Conservation (phyloP, 2,113 vertebrate genomes). For the Glaucomys volans region DNA sequence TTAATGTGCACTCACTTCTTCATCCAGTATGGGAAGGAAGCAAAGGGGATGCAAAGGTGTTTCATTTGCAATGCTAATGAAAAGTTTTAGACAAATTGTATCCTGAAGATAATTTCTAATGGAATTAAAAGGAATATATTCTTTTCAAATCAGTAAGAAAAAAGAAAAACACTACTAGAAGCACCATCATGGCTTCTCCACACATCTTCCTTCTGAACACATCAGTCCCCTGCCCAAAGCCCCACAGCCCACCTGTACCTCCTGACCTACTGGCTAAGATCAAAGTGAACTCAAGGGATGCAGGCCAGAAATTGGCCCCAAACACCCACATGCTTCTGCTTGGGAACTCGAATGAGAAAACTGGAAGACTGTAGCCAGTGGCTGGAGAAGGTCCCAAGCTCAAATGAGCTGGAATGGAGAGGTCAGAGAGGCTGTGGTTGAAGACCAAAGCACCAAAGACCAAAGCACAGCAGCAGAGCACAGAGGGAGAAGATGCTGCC, state of each 20-base stretch:
- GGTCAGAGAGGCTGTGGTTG: neutral
- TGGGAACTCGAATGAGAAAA: neutral
- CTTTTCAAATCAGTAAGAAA: conserved; percentile 3
- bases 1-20: neutral
- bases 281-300: neutral
- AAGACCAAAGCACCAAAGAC: neutral
- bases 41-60: too few relatives aligned
- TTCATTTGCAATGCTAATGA: neutral
- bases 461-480: neutral
- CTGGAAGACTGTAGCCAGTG: neutral
- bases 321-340: neutral
- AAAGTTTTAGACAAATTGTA: neutral
- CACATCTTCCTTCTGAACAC: too few relatives aligned
- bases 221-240: neutral
- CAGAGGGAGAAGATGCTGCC: neutral
- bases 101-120: conserved; percentile 14
- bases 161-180: neutral
- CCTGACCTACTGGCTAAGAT: neutral
- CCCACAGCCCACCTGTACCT: neutral
- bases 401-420: neutral
- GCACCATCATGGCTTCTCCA: neutral
- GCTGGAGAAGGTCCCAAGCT: neutral
- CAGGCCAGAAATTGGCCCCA: neutral
- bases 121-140: neutral
- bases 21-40: neutral